Base-by-base conservation (phyloP, 35 echinoderm and acorn worm genomes). In the Anneissia japonica region DNA sequence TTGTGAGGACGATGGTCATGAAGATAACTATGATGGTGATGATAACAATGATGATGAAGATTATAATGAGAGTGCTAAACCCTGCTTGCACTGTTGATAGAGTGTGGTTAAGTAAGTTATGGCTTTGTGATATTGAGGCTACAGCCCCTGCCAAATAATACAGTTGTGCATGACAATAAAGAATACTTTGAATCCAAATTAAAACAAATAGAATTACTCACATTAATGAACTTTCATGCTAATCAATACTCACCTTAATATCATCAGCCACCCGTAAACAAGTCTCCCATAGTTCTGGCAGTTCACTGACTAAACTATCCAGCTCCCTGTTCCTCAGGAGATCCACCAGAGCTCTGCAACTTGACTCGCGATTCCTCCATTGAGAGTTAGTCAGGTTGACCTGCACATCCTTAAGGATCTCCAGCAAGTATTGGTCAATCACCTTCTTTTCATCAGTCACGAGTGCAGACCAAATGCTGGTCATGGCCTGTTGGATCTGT, bases 331-430 rank as follows among this genome's bases (percentile, higher is more conserved):
- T 91, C 0, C 85, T 38, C 26, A 97, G 77, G 17, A 97, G 85
- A 89, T 97, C 95, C 75, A 83, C 90, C 64, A 97, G 34, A 11
- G 95, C 95, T 34, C 89, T 32, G 79, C 95, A 97, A 43, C 91
- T 93, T 28, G 94, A 97, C 39, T 97, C 94, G 73, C 94, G 86
- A 39, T 86, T 97, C 29, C 94, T 90, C 94, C 94, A 97, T 32
- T 85, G 33, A 78, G 81, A 39, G 34, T 85, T 88, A 56, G 94
- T 97, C 72, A 97, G 85, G 64, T 97, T 90, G 32, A 35, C 21
- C 31, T 93, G 36, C 0, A 97, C 85, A 86, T 97, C 94, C 31
- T 91, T 85, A 17, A 93, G 28, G 32, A 97, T 97, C 77, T 90
- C 91, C 77, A 86, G 86, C 38, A 97, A 79, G 73, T 97, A 97